Evolutionary conservation across 2,113 vertebrate species (phyloP), one percentile per base, ranked within the genome.

Genomic region (Tretioscincus oriximinensis): DNA sequence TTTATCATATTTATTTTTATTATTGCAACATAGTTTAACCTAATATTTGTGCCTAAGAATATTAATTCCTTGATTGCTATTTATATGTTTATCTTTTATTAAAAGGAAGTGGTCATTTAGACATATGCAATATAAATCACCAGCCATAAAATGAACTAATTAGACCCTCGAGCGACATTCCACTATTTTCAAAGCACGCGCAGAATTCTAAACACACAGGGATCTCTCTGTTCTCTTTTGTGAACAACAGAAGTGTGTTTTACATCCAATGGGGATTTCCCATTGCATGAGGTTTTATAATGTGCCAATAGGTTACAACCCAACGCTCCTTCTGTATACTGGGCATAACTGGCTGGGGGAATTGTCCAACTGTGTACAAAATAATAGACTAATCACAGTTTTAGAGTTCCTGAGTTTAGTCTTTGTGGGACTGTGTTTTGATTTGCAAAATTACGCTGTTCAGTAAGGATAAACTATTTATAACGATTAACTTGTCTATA

Each of bases 81-180:
- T 77, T 84, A 81, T 84, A 78, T 67, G 68, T 87, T 74, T 87
- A 82, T 20, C 41, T 90, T 87, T 64, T 70, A 69, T 8, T 81
- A 76, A 65, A 45, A 86, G 76, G 82, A 22, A 69, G 78, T 73
- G 9, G 76, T 73, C 85, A 77, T 82, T 88, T 75, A 51, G 81
- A 60, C 80, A 79, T 70, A 72, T 81, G 72, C 2, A 81, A 47
- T 12, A 66, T 45, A 82, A 60, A 75, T 76, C 54, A 79, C 65
- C 76, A 54, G 28, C 41, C 69, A 61, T 45, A n/a, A 79, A 79
- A 71, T 79, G 18, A 61, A 8, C 67, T 79, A 61, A 45, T 71
- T 61, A 71, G 26, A 79, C 29, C 65, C 66, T 76, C 18, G 54
- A 8, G 35, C 65, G 60, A 31, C 66, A 60, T 21, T 67, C 29